A percentile compares a stretch with the other conserved stretches of the same genome.
These are phyloP conservation scores for Cordilura impudica DNA, from an alignment of 2,888 invertebrate genomes.

Conservation along the genomic window DNA sequence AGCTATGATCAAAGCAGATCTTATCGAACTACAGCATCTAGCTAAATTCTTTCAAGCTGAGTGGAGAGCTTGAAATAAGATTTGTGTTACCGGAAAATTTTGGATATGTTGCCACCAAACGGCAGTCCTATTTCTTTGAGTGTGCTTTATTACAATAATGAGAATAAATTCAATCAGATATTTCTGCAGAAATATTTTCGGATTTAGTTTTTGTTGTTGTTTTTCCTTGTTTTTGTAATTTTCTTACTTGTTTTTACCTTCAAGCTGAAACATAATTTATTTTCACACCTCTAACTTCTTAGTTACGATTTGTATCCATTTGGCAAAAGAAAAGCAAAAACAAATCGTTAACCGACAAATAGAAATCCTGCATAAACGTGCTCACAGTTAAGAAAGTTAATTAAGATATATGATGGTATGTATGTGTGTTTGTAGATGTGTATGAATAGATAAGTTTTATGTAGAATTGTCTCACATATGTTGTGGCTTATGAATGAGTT, in stretches of 20 bases:
- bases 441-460: background rate
- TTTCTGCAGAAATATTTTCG: background rate
- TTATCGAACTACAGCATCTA: no score
- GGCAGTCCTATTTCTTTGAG: no score
- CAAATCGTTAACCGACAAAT: background rate
- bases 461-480: background rate
- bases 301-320: slow-evolving; percentile 18
- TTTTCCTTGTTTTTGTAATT: slow-evolving; percentile 14
- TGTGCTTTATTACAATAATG: no score
- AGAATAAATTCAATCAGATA: no score
- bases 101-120: no score
- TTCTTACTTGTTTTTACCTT: slow-evolving; percentile 13
- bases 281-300: slow-evolving; percentile 12
- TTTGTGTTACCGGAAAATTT: no score
- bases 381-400: slow-evolving; percentile 17
- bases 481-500: background rate
- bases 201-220: background rate
- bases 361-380: slow-evolving; percentile 8
- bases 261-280: slow-evolving; percentile 34
- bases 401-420: slow-evolving; percentile 16
- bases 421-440: background rate
- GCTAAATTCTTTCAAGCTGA: no score
- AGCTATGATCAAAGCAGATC: no score
- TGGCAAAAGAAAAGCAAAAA: slow-evolving; percentile 7
- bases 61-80: no score